A percentile compares a stretch with the other conserved stretches of the same genome.
These are phyloP conservation scores for Sardina pilchardus DNA, from an alignment of 2,113 vertebrate species.

Conservation along the genomic window DNA sequence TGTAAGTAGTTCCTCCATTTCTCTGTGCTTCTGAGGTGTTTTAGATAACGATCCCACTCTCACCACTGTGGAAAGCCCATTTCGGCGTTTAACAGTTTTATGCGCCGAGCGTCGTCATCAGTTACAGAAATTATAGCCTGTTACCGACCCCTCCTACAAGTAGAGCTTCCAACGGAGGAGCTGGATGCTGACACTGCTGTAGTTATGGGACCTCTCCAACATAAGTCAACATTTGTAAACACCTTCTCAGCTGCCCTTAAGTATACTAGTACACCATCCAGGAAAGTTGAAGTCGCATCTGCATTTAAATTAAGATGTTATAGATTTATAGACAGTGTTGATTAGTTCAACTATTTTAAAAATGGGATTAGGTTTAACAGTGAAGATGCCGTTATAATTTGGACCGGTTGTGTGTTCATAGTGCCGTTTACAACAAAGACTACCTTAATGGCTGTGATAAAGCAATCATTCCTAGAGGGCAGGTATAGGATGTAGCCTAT, in stretches of 20 bases:
- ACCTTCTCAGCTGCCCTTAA: not conserved
- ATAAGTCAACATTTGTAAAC: not conserved
- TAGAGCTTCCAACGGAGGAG: not conserved
- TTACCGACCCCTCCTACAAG: slow-evolving; percentile 55
- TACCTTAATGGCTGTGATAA: no score
- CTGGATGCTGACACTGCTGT: not conserved
- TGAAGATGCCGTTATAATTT: no score
- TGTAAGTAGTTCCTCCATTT: not conserved
- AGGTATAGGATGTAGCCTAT: no score
- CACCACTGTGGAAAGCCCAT: not conserved
- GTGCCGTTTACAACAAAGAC: no score
- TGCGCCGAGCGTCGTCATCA: not conserved
- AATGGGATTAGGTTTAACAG: no score
- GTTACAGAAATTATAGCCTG: slow-evolving; percentile 21
- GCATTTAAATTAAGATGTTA: not conserved
- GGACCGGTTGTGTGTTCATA: no score
- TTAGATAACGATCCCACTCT: not conserved
- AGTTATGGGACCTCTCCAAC: not conserved
- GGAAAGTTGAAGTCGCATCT: not conserved
- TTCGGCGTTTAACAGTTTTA: slow-evolving; percentile 8
- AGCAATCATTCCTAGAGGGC: no score
- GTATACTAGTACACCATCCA: not conserved
- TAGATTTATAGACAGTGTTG: no score
- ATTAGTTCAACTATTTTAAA: no score
- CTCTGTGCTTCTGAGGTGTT: not conserved